A percentile compares a stretch with the other conserved stretches of the same genome.
Conservation (phyloP, 1,140 invertebrate species). For the Papilio polytes region DNA sequence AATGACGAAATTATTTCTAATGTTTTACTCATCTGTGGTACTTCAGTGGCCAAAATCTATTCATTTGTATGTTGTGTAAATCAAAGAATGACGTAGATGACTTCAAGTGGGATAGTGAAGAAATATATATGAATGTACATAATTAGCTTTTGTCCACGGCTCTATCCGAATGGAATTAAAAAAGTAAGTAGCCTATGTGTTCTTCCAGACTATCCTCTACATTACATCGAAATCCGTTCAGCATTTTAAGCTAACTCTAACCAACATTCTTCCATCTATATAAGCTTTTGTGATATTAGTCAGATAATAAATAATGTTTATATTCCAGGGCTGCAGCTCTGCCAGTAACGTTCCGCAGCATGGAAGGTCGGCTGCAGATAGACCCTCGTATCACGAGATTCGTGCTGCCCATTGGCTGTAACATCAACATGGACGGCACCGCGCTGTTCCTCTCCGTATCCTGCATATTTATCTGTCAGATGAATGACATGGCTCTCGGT, state of each 20-base stretch:
- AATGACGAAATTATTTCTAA: slow-evolving; percentile 29
- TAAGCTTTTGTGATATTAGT: too few species aligned
- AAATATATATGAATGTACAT: too few species aligned
- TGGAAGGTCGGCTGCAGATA: slow-evolving; percentile 96
- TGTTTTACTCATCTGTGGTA: neutral
- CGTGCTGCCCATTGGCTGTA: slow-evolving; percentile 95
- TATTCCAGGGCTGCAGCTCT: slow-evolving; percentile 94
- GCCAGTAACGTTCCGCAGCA: slow-evolving; percentile 96
- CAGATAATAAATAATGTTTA: neutral
- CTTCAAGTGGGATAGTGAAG: too few species aligned
- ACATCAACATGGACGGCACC: slow-evolving; percentile 98
- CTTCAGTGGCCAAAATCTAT: neutral
- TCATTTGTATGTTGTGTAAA: too few species aligned
- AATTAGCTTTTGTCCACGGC: too few species aligned
- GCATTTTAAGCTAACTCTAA: too few species aligned
- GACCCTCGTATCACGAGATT: slow-evolving; percentile 96
- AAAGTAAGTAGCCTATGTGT: too few species aligned
- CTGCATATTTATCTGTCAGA: slow-evolving; percentile 96
- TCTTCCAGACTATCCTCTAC: too few species aligned
- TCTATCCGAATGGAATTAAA: too few species aligned
- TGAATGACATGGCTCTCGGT: slow-evolving; percentile 92
- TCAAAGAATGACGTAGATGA: too few species aligned
- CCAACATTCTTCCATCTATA: too few species aligned
- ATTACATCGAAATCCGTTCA: too few species aligned
- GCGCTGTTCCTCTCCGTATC: slow-evolving; percentile 95